Evolutionary conservation across 2,888 invertebrate species (phyloP), one percentile per base, ranked within the genome.

Genomic region (Heteromyza rotundicornis): DNA sequence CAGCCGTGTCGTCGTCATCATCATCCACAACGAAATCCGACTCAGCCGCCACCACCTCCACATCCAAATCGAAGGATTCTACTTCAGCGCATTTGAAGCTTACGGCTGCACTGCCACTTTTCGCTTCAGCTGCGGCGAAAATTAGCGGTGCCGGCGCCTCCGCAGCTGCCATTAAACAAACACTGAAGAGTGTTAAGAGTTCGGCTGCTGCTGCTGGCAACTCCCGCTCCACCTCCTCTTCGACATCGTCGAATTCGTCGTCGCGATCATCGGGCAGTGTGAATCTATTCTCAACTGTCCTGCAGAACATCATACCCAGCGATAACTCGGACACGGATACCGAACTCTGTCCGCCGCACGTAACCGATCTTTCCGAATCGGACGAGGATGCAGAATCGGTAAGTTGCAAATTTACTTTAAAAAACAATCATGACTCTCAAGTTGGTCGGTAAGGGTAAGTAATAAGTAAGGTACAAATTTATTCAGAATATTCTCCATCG

Each of bases 331-430:
- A 91, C 87, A 92, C 92, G 84, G 93, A 93, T 87, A 92, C 92
- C 82, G 92, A 92, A 85, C 86, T 89, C 83, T 80, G 77, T 69
- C 92, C 91, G 84, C 90, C 91, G 82, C 91, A 92, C 87, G 93
- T 94, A 88, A 92, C 93, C 85, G 95, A 95, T 87, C 90, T 95
- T 84, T 95, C 95, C 80, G 95, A 94, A 87, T 95, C 95, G 85
- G 96, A 96, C 85, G 95, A 95, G 86, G 96, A 95, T 85, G 95
- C 95, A 86, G 94, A 94, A 84, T 95, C 95, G 80, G 95, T n/a
- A n/a, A n/a, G n/a, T n/a, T n/a, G n/a, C n/a, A n/a, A n/a, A n/a
- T n/a, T n/a, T n/a, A n/a, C n/a, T n/a, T n/a, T n/a, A n/a, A n/a
- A n/a, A n/a, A n/a, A n/a, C n/a, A n/a, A n/a, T n/a, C n/a, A n/a